These are phyloP conservation scores for Dromaius novaehollandiae DNA, from an alignment of 2,113 vertebrate species.

Conservation along the genomic window DNA sequence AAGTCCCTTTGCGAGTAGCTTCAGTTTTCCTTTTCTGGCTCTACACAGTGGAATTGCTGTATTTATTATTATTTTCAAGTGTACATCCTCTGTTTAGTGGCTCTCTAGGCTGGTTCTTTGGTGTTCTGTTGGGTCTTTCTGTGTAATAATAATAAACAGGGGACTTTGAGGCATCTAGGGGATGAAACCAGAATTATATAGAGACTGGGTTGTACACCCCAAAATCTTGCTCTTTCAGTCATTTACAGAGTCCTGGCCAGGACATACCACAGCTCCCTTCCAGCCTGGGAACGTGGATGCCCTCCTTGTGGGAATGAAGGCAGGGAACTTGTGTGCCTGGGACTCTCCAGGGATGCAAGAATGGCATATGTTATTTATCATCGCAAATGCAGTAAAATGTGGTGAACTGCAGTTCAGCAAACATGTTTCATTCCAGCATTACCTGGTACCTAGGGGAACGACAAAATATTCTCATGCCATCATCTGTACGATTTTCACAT, in stretches of 20 bases:
- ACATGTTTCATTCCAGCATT: background rate
- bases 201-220: background rate
- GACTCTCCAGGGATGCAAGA: background rate
- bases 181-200: background rate
- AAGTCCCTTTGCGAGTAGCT: background rate
- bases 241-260: background rate
- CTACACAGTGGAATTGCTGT: background rate
- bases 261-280: background rate
- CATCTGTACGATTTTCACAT: background rate
- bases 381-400: conserved; percentile 27
- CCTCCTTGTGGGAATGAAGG: background rate
- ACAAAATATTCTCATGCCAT: background rate
- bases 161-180: background rate
- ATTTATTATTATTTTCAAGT: background rate
- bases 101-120: rapidly evolving
- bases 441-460: background rate
- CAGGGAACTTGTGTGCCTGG: background rate
- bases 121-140: background rate
- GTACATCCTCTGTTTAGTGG: background rate
- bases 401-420: conserved; percentile 26
- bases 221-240: background rate
- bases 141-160: background rate
- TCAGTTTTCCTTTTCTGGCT: background rate
- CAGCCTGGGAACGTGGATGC: background rate
- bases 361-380: background rate